Base-by-base conservation (phyloP, 1,140 invertebrate species). In the Bradysia coprophila region DNA sequence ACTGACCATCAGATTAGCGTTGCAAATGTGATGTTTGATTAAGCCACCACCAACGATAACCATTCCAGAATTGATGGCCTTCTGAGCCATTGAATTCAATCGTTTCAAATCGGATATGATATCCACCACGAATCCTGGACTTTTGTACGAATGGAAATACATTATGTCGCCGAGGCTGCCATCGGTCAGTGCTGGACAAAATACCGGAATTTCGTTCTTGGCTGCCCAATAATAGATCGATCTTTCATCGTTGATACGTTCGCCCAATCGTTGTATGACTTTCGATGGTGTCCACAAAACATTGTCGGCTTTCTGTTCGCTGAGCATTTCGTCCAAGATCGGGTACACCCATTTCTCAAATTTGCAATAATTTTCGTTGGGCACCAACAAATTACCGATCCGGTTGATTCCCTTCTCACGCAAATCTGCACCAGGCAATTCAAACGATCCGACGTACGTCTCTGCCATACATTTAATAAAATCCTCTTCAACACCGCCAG, bases 281-380 rank as follows among this genome's bases (percentile, higher is more conserved):
- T 81, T 87, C 10, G 91, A 95, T 9, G 96, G 96, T 13, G 90
- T 88, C 95, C 95, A 99, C 11, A 85, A 56, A 2, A 65, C 71
- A 19, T 72, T 72, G 46, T 78, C 71, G 45, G 69, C 61, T 46
- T 81, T 75, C 56, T 99, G 95, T 58, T 98, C 91, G 38, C 72
- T 61, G 13, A 97, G 56, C 82, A 98, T 87, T 57, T 81, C 71
- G 57, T 98, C 85, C 16, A 99, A 68, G 51, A 91, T 74, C 1
- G 96, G 96, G 65, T 86, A 91, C 0, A 98, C 66, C 94, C 95
- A 99, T 57, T 97, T 85, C 67, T 99, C 94, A 69, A 99, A 98
- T 50, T 77, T 69, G 53, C 94, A 98, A 63, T 99, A 99, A 67
- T 99, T 99, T 52, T 94, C 78, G 69, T 99, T 99, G 4, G 96